Conservation (phyloP, 2,797 vertebrate genomes). For the Clarias platycephalus region DNA sequence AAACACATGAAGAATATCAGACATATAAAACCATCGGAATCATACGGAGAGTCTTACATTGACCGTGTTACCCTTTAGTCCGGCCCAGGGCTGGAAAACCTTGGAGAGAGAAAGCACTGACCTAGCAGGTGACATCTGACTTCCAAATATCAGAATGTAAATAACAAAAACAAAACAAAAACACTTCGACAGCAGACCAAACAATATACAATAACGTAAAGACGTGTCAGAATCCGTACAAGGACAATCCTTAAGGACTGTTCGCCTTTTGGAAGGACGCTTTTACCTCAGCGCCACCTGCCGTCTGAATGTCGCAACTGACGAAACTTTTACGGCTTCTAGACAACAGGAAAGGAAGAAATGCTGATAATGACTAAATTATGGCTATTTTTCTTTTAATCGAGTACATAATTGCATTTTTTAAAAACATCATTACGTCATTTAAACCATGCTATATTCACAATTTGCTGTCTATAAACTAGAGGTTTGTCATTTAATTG, state of each 20-base stretch:
- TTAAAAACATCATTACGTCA: not conserved
- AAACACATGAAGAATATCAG: not conserved
- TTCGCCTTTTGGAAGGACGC: not conserved
- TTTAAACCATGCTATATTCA: not conserved
- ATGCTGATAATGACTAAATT: not conserved
- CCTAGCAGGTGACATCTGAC: constrained; percentile 58
- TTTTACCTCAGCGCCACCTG: constrained; percentile 38
- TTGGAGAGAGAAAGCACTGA: constrained; percentile 52
- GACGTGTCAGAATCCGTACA: constrained; percentile 3
- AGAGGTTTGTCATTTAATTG: not conserved
- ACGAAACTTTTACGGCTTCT: not conserved
- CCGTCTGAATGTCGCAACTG: constrained; percentile 13
- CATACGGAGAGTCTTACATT: constrained; percentile 38
- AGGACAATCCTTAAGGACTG: not conserved
- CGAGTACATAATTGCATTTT: not conserved
- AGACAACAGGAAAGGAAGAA: not conserved
- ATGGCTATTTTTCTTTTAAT: not conserved
- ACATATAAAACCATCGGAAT: not conserved
- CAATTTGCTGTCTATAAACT: not conserved
- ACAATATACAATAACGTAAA: not conserved
- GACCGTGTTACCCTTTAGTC: constrained; percentile 36
- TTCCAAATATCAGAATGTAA: constrained; percentile 3
- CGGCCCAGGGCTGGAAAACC: constrained; percentile 51
- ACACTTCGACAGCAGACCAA: not conserved
- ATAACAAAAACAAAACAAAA: no score